A percentile compares a stretch with the other conserved stretches of the same genome.
Conservation (phyloP, 2,888 invertebrate genomes). For the Epinotia brunnichana region DNA sequence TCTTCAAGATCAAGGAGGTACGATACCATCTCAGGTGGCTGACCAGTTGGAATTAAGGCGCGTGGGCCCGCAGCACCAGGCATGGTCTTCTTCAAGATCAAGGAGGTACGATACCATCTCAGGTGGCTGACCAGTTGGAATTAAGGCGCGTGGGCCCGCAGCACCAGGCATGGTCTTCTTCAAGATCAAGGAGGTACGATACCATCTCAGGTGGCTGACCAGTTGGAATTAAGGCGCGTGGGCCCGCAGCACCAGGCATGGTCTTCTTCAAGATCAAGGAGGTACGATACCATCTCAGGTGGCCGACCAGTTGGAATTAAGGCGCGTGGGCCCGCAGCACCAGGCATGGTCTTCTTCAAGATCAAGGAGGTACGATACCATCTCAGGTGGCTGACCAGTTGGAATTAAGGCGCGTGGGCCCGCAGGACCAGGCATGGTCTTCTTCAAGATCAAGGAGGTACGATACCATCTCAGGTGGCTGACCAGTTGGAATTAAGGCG, state of each 20-base stretch:
- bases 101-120: no score
- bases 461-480: no score
- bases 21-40: no score
- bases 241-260: slow-evolving; percentile 99
- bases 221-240: slow-evolving; percentile 94
- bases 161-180: slow-evolving; percentile 99
- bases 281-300: no score
- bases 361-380: no score
- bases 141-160: slow-evolving; percentile 97
- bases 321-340: slow-evolving; percentile 97
- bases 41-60: slow-evolving; percentile 95
- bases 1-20: no score
- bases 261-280: slow-evolving; percentile 99
- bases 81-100: slow-evolving; percentile 99
- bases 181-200: no score
- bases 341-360: slow-evolving; percentile 99
- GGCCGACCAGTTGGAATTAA: slow-evolving; percentile 94
- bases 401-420: slow-evolving; percentile 95
- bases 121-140: slow-evolving; percentile 97
- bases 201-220: slow-evolving; percentile 98
- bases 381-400: slow-evolving; percentile 97
- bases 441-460: no score
- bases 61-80: slow-evolving; percentile 98
- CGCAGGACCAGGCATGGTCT: slow-evolving; percentile 99
- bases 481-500: slow-evolving; percentile 95